Evolutionary conservation across 2,888 invertebrate genomes (phyloP), one percentile per base, ranked within the genome.

Genomic region (Tubulanus polymorphus): DNA sequence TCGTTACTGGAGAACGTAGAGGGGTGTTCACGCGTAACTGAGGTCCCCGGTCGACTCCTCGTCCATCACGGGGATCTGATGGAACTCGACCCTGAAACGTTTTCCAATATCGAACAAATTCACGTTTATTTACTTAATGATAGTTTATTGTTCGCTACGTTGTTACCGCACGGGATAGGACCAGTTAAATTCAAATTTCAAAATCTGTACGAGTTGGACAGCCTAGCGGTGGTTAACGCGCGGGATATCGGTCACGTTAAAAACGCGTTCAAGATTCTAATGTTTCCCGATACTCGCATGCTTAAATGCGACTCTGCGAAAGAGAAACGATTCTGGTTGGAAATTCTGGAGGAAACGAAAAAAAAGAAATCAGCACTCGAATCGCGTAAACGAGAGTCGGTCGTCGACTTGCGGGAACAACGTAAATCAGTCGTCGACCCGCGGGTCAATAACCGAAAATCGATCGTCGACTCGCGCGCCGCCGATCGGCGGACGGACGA

Each of bases 61-160:
- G 80, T 95, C n/a, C 89, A 92, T 74, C 93, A 94, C 82, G 93
- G 94, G 37, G 93, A 93, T 65, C 81, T 96, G 52, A 83, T 91
- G 53, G 95, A 96, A 80, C 83, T 96, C 61, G 93, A 95, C 74
- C 85, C 89, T 0, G 86, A 91, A 62, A 91, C 91, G 1, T 72
- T 75, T 76, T 59, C 66, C 5, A 89, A 91, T 15, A 81, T 93
- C 53, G 91, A 91, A 75, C 85, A 90, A 68, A 88, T 94, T 69
- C 92, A 93, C 76, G 91, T 90, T 30, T 95, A 94, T 80, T 84
- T 97, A 54, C 89, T 96, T 69, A 93, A 89, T 78, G 96, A 96
- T 80, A 88, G 91, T 60, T 84, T 95, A 52, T 90, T 95, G 86
- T 84, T 95, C 59, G 90, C 93, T 27, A 88, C 72, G 12, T 76